Percentiles rank a stretch among this genome's conserved stretches.
These are phyloP conservation scores for Copidosoma aretas DNA, from an alignment of 2,888 invertebrate species.

Conservation along the genomic window DNA sequence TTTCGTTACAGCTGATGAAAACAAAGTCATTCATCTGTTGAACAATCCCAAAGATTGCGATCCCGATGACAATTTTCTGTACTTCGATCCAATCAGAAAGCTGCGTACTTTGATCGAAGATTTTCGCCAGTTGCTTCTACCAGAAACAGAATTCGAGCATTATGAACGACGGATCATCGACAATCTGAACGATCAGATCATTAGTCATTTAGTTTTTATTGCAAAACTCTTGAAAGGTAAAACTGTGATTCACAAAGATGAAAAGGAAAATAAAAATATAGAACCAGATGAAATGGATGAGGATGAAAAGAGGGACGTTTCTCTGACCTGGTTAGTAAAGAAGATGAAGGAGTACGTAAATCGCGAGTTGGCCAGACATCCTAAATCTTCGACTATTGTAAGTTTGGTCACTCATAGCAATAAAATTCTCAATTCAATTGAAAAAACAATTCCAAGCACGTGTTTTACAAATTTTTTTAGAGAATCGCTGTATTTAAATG, in stretches of 20 bases:
- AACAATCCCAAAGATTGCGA: constrained; percentile 58
- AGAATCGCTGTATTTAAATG: constrained; percentile 83
- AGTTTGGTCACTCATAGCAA: constrained; percentile 54
- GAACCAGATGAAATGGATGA: constrained; percentile 32
- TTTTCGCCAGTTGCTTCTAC: constrained; percentile 76
- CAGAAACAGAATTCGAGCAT: constrained; percentile 66
- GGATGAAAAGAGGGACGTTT: constrained; percentile 62
- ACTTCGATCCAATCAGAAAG: constrained; percentile 68
- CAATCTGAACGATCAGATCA: constrained; percentile 77
- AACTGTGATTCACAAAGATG: constrained; percentile 53
- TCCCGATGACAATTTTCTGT: constrained; percentile 68
- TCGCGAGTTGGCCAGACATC: constrained; percentile 77
- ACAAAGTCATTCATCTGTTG: constrained; percentile 65
- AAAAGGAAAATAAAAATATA: constrained; percentile 26
- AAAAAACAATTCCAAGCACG: background rate
- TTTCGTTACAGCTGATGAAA: constrained; percentile 70
- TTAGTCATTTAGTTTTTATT: constrained; percentile 74
- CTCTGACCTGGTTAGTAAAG: constrained; percentile 77
- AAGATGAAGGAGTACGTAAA: constrained; percentile 79
- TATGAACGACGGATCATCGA: constrained; percentile 50
- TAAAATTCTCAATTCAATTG: background rate
- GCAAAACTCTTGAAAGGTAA: constrained; percentile 71
- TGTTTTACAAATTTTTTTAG: constrained; percentile 62
- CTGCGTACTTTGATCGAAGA: constrained; percentile 76
- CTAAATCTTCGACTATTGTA: constrained; percentile 75